A percentile compares a stretch with the other conserved stretches of the same genome.
Evolutionary conservation across 2,888 invertebrate species (phyloP).

Genomic region (Drosophila stalkeri): DNA sequence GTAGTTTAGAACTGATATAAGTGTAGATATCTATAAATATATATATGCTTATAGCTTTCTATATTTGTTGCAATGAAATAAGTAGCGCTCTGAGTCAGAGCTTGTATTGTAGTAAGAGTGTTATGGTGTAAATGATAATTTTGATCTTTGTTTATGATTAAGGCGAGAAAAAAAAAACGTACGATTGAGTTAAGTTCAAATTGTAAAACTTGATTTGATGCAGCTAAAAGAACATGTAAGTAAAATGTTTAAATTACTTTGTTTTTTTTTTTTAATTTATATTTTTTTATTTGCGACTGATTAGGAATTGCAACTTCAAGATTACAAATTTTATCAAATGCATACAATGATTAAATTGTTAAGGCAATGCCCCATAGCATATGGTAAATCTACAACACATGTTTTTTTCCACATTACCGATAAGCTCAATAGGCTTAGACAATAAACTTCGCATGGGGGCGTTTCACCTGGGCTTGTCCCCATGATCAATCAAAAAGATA

Average conservation of each 20-base stretch:
- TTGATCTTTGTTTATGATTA: conserved; percentile 2
- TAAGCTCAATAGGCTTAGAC: too few relatives aligned
- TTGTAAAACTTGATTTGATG: neutral
- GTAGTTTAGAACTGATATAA: neutral
- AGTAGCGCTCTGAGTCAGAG: neutral
- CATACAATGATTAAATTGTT: neutral
- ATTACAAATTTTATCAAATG: neutral
- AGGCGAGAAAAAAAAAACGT: neutral
- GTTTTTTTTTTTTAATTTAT: neutral
- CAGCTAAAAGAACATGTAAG: neutral
- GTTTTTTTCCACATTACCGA: neutral
- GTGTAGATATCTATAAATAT: neutral
- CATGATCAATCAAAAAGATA: neutral
- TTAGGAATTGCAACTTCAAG: neutral
- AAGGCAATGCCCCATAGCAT: neutral
- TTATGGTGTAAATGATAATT: neutral
- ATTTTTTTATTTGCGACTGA: neutral
- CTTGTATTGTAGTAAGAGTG: neutral
- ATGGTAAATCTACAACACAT: neutral
- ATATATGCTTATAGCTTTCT: neutral
- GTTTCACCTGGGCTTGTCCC: neutral
- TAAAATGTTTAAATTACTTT: neutral
- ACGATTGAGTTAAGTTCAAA: neutral
- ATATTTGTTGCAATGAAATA: neutral
- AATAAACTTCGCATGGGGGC: neutral